Base-by-base conservation (phyloP, 1,140 invertebrate species). In the Bradysia coprophila region DNA sequence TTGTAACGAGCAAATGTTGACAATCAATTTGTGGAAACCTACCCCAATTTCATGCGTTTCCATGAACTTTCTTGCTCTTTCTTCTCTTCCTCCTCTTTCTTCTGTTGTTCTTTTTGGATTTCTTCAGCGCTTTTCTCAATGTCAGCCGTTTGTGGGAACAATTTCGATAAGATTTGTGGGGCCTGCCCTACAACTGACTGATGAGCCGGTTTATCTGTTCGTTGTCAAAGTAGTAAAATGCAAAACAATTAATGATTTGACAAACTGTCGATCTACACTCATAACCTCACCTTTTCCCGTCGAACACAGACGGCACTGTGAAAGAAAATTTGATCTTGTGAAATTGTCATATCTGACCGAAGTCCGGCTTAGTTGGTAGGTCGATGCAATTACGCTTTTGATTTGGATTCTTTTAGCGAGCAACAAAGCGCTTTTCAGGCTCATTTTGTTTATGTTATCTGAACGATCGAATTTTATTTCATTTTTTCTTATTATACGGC, bases 11-110 rank as follows among this genome's bases (percentile, higher is more conserved):
- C n/a, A n/a, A n/a, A n/a, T 18, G 20, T 31, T 31, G 18, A 37
- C 13, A 36, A 5, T n/a, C 6, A 11, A 21, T 20, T 44, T 21
- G 15, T 42, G 18, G 2, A 40, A 4, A 40, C 8, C 19, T 46
- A 72, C 70, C 70, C 68, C 13, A 73, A 51, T 53, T 73, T 73
- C 68, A 71, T 73, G 43, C 67, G 57, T 43, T 62, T 66, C 69
- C 69, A 73, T 49, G 68, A 69, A 24, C 69, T 68, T 43, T 71
- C 66, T 58, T 73, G 67, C 49, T 73, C 70, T 49, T 71, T 55
- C 37, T 59, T 56, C n/a, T 42, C 36, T 38, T 61, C 56, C 39
- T 60, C 57, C 6, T 60, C 54, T 18, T 52, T 50, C 31, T 52
- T 47, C 28, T 56, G 49, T 16, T 54, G 54, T 45, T 61, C 55